These are phyloP conservation scores for Proisotoma minuta DNA, from an alignment of 2,888 invertebrate species.

Conservation along the genomic window DNA sequence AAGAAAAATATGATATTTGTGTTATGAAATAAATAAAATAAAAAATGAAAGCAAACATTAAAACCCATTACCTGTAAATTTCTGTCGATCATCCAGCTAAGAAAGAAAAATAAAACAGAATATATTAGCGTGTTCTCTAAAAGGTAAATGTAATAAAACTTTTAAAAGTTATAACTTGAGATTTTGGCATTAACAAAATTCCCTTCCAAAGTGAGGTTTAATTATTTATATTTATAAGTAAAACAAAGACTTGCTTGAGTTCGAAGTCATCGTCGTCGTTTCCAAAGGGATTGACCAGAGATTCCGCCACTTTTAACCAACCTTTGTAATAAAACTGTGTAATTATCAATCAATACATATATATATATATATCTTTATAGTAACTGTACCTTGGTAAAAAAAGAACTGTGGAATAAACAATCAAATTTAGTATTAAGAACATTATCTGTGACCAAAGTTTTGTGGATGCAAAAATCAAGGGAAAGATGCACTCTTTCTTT, in stretches of 20 bases:
- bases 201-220: neutral
- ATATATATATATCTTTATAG: too few relatives aligned
- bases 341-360: too few relatives aligned
- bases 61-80: slow-evolving; percentile 72
- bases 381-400: too few relatives aligned
- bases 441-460: too few relatives aligned
- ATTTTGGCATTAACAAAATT: slow-evolving; percentile 1
- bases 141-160: neutral
- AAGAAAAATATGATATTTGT: too few relatives aligned
- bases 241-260: slow-evolving; percentile 59
- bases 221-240: neutral
- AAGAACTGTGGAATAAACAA: too few relatives aligned
- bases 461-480: too few relatives aligned
- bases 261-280: slow-evolving; percentile 90
- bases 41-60: too few relatives aligned
- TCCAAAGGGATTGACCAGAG: slow-evolving; percentile 81
- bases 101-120: slow-evolving; percentile 55
- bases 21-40: too few relatives aligned
- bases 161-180: neutral
- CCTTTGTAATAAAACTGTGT: slow-evolving; percentile 65
- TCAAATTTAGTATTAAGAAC: too few relatives aligned
- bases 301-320: slow-evolving; percentile 87
- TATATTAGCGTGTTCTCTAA: slow-evolving; percentile 41
- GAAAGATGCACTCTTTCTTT: too few relatives aligned
- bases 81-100: slow-evolving; percentile 87